phyloP scores from a whole-genome alignment of 2,888 invertebrate genomes.

The Trimorus sp. region DNA sequence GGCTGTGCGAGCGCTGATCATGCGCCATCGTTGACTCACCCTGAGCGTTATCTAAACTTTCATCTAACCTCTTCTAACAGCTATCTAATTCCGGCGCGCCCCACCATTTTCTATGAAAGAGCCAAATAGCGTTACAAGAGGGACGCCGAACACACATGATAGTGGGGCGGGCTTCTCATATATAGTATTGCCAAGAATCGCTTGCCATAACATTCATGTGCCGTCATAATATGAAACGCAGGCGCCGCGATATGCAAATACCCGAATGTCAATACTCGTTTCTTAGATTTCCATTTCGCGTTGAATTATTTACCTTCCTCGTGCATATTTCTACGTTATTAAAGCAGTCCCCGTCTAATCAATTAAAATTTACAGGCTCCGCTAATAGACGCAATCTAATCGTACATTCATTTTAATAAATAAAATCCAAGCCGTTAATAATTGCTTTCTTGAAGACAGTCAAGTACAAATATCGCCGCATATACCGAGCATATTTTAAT shows the following conservation, averaged over 20 bases:
- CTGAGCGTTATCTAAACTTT: conserved; percentile 80
- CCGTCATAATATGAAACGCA: conserved; percentile 55
- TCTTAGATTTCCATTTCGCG: conserved; percentile 30
- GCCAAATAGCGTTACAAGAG: conserved; percentile 66
- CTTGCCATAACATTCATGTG: conserved; percentile 57
- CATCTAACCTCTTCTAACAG: conserved; percentile 80
- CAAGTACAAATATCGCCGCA: background rate
- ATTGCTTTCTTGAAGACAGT: too few relatives aligned
- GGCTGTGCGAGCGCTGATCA: conserved; percentile 38
- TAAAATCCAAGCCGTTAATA: background rate
- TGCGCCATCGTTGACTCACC: conserved; percentile 73
- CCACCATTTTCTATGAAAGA: conserved; percentile 77
- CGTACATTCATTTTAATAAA: background rate
- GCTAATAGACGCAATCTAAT: background rate
- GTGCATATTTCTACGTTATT: conserved; percentile 11
- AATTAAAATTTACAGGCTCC: background rate
- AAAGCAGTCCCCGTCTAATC: background rate
- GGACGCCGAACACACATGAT: conserved; percentile 53
- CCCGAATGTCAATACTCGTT: conserved; percentile 53
- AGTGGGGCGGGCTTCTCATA: conserved; percentile 57
- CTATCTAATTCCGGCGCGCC: conserved; percentile 78
- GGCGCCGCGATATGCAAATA: conserved; percentile 57
- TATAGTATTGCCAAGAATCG: conserved; percentile 59
- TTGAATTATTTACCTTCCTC: conserved; percentile 29
- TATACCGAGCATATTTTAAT: too few relatives aligned